Conservation (phyloP, 2,888 invertebrate species). For the Gandaritis pyraliata region DNA sequence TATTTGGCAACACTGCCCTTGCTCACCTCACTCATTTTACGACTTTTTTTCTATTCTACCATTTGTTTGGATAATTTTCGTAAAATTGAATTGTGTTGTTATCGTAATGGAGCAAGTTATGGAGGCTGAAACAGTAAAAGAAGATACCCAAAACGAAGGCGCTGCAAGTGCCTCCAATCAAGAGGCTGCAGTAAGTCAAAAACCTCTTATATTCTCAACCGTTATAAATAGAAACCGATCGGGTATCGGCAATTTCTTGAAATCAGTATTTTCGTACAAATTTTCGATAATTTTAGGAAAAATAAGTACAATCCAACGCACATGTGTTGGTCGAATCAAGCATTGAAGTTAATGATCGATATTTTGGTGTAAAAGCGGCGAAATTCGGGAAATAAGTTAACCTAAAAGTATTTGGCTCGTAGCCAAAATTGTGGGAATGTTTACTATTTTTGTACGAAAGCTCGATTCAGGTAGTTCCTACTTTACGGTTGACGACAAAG, state of each 20-base stretch:
- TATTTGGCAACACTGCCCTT: no score
- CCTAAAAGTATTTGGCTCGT: slow-evolving; percentile 68
- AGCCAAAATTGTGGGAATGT: slow-evolving; percentile 68
- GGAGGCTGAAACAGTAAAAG: slow-evolving; percentile 66
- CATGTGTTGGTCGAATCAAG: neutral
- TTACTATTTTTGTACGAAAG: slow-evolving; percentile 79
- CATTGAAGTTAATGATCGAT: neutral
- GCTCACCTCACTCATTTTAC: no score
- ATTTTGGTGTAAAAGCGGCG: slow-evolving; percentile 18
- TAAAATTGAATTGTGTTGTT: slow-evolving; percentile 40
- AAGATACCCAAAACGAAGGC: slow-evolving; percentile 63
- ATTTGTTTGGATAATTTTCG: slow-evolving; percentile 54
- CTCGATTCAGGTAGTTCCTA: slow-evolving; percentile 71
- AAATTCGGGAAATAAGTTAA: slow-evolving; percentile 59
- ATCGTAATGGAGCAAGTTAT: no score
- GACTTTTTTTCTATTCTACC: neutral
- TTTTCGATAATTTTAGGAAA: neutral
- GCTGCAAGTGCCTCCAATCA: slow-evolving; percentile 54
- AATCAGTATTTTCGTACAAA: neutral
- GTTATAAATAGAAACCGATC: slow-evolving; percentile 77
- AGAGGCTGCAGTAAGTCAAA: slow-evolving; percentile 59
- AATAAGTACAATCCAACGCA: neutral
- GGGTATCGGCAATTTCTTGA: slow-evolving; percentile 59
- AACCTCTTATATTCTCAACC: slow-evolving; percentile 41
- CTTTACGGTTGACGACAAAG: slow-evolving; percentile 67